A percentile compares a stretch with the other conserved stretches of the same genome.
Conservation (phyloP, 2,113 vertebrate genomes). For the Bostrychus sinensis region DNA sequence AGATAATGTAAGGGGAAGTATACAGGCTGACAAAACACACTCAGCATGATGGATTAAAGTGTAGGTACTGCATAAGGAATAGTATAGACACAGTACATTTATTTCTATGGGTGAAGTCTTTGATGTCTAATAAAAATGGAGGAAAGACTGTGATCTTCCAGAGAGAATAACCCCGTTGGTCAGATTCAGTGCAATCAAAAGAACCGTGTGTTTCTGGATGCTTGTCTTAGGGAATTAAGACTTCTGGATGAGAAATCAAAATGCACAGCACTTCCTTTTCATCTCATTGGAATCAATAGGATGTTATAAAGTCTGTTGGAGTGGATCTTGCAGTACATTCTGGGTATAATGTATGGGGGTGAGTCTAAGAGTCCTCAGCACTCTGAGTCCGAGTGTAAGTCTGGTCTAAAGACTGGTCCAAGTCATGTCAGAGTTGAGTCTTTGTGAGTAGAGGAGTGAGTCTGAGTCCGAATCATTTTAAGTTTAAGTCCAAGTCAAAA, state of each 20-base stretch:
- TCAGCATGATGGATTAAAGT: constrained; percentile 44
- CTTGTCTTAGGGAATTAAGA: constrained; percentile 63
- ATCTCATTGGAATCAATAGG: constrained; percentile 69
- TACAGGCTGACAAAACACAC: constrained; percentile 11
- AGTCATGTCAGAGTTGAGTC: too few species aligned
- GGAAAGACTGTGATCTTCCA: constrained; percentile 63
- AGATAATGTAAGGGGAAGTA: background rate
- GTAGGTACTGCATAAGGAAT: constrained; percentile 24
- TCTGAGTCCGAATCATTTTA: too few species aligned
- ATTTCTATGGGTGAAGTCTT: constrained; percentile 57
- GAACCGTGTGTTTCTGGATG: constrained; percentile 55
- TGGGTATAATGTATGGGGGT: constrained; percentile 31
- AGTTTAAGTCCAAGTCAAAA: too few species aligned
- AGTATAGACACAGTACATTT: constrained; percentile 39
- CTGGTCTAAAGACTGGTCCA: too few species aligned
- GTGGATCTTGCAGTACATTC: constrained; percentile 31
- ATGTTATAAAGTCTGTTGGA: constrained; percentile 62
- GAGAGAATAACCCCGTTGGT: constrained; percentile 65
- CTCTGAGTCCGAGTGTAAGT: too few species aligned
- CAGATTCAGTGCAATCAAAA: constrained; percentile 67
- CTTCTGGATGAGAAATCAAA: constrained; percentile 67
- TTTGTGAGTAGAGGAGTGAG: too few species aligned
- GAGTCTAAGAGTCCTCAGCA: too few species aligned
- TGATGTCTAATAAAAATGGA: constrained; percentile 66
- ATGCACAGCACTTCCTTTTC: constrained; percentile 66